Evolutionary conservation across 2,113 vertebrate species (phyloP).

Genomic region (Neotragus moschatus): DNA sequence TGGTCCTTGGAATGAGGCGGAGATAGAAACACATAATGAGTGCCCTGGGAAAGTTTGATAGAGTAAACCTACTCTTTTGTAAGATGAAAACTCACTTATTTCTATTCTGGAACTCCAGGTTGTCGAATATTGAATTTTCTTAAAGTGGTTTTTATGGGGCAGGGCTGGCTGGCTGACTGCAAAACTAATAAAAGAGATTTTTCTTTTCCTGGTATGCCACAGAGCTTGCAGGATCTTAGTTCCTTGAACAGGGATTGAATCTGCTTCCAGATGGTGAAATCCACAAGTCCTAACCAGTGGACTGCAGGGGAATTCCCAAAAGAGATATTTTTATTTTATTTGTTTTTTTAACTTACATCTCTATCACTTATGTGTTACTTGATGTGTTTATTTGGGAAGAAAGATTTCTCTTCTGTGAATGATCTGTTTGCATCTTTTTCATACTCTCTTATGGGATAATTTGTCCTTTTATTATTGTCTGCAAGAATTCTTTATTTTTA

Average conservation of each 20-base stretch:
- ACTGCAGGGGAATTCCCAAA: neutral
- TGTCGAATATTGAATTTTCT: neutral
- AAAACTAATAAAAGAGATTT: neutral
- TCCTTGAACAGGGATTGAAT: neutral
- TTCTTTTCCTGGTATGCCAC: too few species aligned
- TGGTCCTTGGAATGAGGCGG: neutral
- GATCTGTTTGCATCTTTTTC: neutral
- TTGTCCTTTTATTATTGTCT: constrained; percentile 5
- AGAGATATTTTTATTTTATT: neutral
- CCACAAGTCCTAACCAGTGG: neutral
- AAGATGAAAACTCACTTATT: neutral
- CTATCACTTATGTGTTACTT: neutral
- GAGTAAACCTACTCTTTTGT: neutral
- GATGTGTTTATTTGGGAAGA: neutral
- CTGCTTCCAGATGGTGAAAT: neutral
- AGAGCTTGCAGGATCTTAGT: neutral
- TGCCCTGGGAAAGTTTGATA: neutral
- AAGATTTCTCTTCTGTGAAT: neutral
- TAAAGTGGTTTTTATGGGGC: neutral
- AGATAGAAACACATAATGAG: neutral
- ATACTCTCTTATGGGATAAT: neutral
- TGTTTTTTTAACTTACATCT: neutral
- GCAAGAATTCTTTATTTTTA: neutral
- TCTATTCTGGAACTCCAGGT: neutral
- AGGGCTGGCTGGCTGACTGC: neutral